These are phyloP conservation scores for Schlechtendalia chinensis DNA, from an alignment of 1,140 invertebrate species.

Conservation along the genomic window DNA sequence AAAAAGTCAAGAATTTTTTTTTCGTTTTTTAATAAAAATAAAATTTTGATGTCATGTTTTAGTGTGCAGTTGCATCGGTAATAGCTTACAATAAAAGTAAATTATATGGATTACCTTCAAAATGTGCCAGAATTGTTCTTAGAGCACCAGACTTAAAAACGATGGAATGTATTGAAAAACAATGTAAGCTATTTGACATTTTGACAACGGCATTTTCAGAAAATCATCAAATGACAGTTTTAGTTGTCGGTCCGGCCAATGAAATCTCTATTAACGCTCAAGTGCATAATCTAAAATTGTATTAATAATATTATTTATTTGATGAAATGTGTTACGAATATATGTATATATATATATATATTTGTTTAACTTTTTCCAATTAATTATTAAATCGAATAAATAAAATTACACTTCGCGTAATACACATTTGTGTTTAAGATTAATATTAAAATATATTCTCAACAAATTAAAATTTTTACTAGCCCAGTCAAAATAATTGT, in stretches of 20 bases:
- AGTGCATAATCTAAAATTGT: constrained; percentile 23
- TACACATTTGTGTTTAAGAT: background rate
- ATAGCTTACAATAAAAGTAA: constrained; percentile 25
- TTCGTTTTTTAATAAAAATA: too few species aligned
- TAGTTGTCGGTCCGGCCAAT: constrained; percentile 7
- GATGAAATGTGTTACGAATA: too few species aligned
- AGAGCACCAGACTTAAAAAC: constrained; percentile 24
- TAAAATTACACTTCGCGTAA: too few species aligned
- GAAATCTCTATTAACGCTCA: constrained; percentile 19
- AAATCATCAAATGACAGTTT: constrained; percentile 11
- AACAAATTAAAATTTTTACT: constrained; percentile 6
- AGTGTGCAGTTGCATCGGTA: constrained; percentile 32
- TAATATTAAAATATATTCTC: background rate
- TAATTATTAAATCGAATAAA: too few species aligned
- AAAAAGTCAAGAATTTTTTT: too few species aligned
- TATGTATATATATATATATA: too few species aligned
- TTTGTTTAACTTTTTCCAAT: too few species aligned
- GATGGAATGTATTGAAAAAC: constrained; percentile 13
- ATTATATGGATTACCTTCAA: background rate
- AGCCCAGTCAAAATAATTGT: too few species aligned
- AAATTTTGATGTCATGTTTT: constrained; percentile 24
- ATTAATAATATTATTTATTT: background rate
- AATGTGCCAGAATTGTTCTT: constrained; percentile 41
- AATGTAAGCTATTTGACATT: constrained; percentile 27
- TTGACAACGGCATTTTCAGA: constrained; percentile 15